Conservation (phyloP, 2,797 vertebrate genomes). For the Synanceia verrucosa region DNA sequence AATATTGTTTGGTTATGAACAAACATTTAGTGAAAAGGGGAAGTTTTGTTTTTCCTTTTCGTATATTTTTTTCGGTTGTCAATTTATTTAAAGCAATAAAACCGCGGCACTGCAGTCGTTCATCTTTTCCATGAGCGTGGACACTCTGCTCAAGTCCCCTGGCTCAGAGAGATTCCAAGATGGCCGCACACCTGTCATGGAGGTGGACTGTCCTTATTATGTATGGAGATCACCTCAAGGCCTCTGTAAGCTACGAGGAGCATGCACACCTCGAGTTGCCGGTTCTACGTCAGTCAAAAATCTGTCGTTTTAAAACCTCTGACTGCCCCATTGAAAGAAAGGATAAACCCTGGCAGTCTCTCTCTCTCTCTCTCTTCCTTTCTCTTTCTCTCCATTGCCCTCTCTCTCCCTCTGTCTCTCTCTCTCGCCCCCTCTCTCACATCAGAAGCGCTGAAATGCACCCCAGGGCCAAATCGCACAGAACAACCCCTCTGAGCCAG, state of each 20-base stretch:
- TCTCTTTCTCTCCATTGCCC: conserved; percentile 58
- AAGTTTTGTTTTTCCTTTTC: background rate
- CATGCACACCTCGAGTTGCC: conserved; percentile 57
- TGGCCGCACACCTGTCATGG: conserved; percentile 76
- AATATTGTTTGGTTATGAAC: background rate
- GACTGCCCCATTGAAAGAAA: conserved; percentile 66
- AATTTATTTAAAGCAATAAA: conserved; percentile 28
- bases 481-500: conserved; percentile 86
- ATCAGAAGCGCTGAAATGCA: conserved; percentile 85
- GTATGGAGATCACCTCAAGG: conserved; percentile 72
- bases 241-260: conserved; percentile 54
- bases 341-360: conserved; percentile 60
- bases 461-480: conserved; percentile 88
- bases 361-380: conserved; percentile 19
- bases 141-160: conserved; percentile 48
- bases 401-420: conserved; percentile 41
- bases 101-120: conserved; percentile 8
- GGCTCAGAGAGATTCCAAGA: conserved; percentile 70
- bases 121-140: conserved; percentile 16
- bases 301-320: conserved; percentile 48
- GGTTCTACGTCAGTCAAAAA: conserved; percentile 64
- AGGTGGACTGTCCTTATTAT: conserved; percentile 72
- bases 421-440: conserved; percentile 76
- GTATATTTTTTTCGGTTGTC: background rate
- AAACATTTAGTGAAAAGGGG: background rate